A percentile compares a stretch with the other conserved stretches of the same genome.
Conservation (phyloP, 2,888 invertebrate genomes). For the Brachylomia viminalis region DNA sequence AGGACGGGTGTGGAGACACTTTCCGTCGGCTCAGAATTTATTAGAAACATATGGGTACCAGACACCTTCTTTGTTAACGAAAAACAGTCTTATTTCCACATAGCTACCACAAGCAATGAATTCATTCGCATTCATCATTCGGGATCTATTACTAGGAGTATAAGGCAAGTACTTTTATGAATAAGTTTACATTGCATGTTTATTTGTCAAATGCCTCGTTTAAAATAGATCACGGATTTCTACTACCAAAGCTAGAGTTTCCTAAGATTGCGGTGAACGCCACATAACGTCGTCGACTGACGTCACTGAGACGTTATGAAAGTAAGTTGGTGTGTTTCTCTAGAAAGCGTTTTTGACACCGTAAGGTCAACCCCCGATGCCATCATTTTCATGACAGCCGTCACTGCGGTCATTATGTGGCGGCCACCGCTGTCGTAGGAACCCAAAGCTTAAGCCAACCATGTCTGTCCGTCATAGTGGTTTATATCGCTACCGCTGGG, state of each 20-base stretch:
- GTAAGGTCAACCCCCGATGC: no score
- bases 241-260: neutral
- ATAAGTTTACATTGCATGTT: constrained; percentile 12
- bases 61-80: constrained; percentile 99
- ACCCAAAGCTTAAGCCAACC: neutral
- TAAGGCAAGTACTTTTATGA: constrained; percentile 92
- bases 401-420: neutral
- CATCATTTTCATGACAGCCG: neutral
- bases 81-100: constrained; percentile 99
- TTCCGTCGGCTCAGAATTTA: constrained; percentile 98
- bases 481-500: neutral
- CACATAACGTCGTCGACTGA: neutral
- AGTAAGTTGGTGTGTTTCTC: neutral
- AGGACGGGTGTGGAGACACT: constrained; percentile 96
- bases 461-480: neutral
- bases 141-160: constrained; percentile 98
- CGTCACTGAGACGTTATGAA: neutral
- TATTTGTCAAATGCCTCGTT: neutral
- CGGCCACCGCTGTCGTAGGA: neutral
- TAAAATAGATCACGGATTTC: neutral
- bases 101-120: constrained; percentile 99
- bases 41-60: constrained; percentile 99
- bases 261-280: neutral
- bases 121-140: constrained; percentile 98
- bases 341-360: neutral